Base-by-base conservation (phyloP, 2,797 vertebrate genomes). In the Leptoclinus maculatus region DNA sequence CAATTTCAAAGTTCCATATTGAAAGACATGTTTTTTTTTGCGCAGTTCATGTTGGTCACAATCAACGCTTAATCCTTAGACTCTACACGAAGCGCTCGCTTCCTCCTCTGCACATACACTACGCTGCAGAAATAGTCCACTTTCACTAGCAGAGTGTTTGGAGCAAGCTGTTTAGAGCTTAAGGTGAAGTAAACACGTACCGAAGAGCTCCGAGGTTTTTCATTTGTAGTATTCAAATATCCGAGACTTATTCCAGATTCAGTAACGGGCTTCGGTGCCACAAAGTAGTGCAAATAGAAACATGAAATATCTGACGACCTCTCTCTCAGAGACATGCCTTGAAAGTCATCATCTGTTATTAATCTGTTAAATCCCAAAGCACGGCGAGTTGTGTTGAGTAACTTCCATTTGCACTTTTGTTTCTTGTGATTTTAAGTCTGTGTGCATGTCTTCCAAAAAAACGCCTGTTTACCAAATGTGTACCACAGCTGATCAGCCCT, bases 171-270 rank as follows among this genome's bases (percentile, higher is more conserved):
- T 53, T 53, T 57, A 17, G 23, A 34, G 32, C 13, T 56, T 10
- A 69, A 82, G 66, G 74, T 83, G 80, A 85, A 69, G 43, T 76
- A 71, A 75, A 76, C 79, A 73, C 83, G 60, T 53, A 2, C 36
- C 2, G 7, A 16, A 57, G 34, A 74, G 66, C 45, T 66, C 36
- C 68, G 12, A 71, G 47, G 27, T 70, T 36, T n/a, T 9, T 80
- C 51, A 43, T 74, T 21, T 7, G 47, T 19, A n/a, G 2, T 25
- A 27, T 23, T 68, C 7, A 58, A 0, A 38, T 57, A 10, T 45
- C 13, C 58, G 8, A 53, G 25, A 57, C 47, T 41, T 29, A n/a
- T 70, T 65, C 74, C 9, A 49, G 49, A 60, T 75, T 59, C 47
- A 36, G 6, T 17, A 32, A 39, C 16, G 38, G 66, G 25, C 57